Evolutionary conservation across 35 echinoderm and acorn worm species (phyloP).

Genomic region (Apostichopus japonicus): DNA sequence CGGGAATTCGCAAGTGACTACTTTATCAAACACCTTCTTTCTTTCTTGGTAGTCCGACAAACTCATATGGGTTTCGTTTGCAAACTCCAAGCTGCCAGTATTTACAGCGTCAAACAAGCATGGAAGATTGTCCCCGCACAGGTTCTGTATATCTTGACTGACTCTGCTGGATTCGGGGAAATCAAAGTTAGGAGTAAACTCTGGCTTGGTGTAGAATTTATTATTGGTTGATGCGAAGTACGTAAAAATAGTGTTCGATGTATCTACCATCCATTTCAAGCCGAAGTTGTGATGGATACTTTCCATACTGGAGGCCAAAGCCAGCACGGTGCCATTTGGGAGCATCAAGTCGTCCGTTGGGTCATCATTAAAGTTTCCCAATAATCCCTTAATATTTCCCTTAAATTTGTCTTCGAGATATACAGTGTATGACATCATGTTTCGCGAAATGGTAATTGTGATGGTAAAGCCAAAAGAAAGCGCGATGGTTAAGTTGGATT

Average conservation of each 20-base stretch:
- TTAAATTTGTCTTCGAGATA: constrained; percentile 52
- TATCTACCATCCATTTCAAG: background rate
- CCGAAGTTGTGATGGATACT: constrained; percentile 9
- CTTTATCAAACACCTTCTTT: background rate
- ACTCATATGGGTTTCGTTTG: background rate
- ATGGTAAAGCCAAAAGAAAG: constrained; percentile 49
- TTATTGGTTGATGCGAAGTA: background rate
- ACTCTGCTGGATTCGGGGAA: background rate
- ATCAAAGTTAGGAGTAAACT: constrained; percentile 5
- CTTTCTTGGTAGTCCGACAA: background rate
- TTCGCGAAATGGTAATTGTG: background rate
- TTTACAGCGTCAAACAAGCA: constrained; percentile 31
- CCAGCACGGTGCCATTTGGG: constrained; percentile 12
- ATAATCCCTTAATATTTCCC: constrained; percentile 41
- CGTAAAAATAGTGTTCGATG: background rate
- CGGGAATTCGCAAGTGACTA: background rate
- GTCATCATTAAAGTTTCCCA: constrained; percentile 76
- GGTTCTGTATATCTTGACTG: background rate
- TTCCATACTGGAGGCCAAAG: constrained; percentile 7
- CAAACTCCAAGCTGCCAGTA: constrained; percentile 35
- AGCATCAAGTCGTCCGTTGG: constrained; percentile 63
- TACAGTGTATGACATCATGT: constrained; percentile 63
- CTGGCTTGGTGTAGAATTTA: background rate
- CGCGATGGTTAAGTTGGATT: background rate
- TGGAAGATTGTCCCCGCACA: background rate